Evolutionary conservation across 2,113 vertebrate species (phyloP), one percentile per base, ranked within the genome.

Genomic region (Indicator maculatus): DNA sequence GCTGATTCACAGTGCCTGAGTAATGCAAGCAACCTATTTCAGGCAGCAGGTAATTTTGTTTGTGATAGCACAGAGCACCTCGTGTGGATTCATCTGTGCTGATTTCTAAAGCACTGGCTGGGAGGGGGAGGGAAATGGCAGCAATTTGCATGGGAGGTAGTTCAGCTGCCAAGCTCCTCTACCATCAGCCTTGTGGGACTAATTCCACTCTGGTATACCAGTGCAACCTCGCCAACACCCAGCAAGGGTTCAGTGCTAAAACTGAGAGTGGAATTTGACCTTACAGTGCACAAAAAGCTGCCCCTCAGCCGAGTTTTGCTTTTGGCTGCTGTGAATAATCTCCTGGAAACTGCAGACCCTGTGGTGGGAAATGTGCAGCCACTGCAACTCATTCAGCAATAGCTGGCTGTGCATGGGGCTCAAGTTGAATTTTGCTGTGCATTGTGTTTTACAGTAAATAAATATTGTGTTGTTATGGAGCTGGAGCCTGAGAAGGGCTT

Each of bases 211-310:
- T 59, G 44, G 90, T 89, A 77, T 81, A 88, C 64, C 83, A 63
- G 1, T 56, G 60, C 87, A 72, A 75, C 30, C 85, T 86, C 86
- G 41, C 60, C 86, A 75, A 84, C 85, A 85, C 41, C 52, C 69
- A 86, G 73, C 16, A 55, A 58, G 82, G 72, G 17, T 2, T 8
- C 76, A 78, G 76, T 76, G 85, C 14, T 89, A 66, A 90, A 90
- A 86, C 47, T 21, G 64, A 87, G 71, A 75, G 41, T 70, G 93
- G 58, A 93, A 95, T 94, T 89, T 92, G 85, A 96, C 80, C 86
- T 83, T 55, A n/a, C 8, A 44, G 88, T 87, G 96, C 41, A 69
- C 45, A 93, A 93, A 88, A 91, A 74, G 28, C 60, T 89, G 72
- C 74, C 58, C 69, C 66, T 89, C 83, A 80, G 55, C 60, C 83